Conservation (phyloP, 2,113 vertebrate species). For the Sylvilagus bachmani region DNA sequence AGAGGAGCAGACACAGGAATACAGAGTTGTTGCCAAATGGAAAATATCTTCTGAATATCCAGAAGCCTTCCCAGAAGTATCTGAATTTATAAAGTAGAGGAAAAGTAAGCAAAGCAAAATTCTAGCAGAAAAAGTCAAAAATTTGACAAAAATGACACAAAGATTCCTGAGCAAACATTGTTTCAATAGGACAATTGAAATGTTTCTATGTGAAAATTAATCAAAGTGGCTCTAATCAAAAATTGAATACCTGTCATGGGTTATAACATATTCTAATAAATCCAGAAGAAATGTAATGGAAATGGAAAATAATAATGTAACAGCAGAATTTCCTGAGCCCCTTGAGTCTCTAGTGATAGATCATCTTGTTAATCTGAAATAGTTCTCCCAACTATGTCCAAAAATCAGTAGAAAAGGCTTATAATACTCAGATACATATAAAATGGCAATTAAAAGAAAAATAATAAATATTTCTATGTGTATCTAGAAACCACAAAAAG, state of each 20-base stretch:
- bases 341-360: not conserved
- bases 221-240: not conserved
- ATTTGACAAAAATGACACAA: not conserved
- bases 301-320: too few relatives aligned
- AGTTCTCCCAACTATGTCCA: not conserved
- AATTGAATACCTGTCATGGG: not conserved
- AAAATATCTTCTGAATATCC: conserved; percentile 87
- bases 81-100: conserved; percentile 69
- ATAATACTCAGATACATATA: not conserved
- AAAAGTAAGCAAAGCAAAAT: conserved; percentile 51
- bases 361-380: not conserved
- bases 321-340: too few relatives aligned
- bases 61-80: conserved; percentile 60
- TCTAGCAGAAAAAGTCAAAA: conserved; percentile 43
- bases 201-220: conserved; percentile 32
- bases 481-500: not conserved
- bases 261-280: too few relatives aligned
- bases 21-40: conserved; percentile 87
- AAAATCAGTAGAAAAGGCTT: conserved; percentile 7
- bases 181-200: not conserved
- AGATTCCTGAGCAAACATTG: not conserved
- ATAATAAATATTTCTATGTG: not conserved
- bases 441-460: conserved; percentile 39
- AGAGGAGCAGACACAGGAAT: conserved; percentile 88
- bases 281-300: too few relatives aligned